phyloP scores from a whole-genome alignment of 2,113 vertebrate species.

The Rafetus swinhoei region DNA sequence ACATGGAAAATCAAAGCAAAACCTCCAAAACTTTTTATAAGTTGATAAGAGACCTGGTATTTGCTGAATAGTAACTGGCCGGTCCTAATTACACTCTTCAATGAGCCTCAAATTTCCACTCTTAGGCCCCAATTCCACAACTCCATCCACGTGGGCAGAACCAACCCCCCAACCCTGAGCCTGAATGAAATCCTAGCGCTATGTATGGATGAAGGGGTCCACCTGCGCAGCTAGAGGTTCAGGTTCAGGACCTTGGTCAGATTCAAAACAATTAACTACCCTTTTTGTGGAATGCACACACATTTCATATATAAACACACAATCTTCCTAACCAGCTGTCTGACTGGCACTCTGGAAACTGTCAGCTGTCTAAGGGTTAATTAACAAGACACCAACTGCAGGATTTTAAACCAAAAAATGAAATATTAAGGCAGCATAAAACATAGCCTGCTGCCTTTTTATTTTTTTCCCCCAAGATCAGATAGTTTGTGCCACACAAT shows the following conservation, averaged over 20 bases:
- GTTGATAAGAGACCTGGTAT: background rate
- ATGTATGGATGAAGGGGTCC: background rate
- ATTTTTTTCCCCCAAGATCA: background rate
- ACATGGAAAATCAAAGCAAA: background rate
- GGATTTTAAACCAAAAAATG: background rate
- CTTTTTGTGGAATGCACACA: background rate
- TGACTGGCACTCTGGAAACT: background rate
- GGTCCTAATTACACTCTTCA: background rate
- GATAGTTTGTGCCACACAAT: background rate
- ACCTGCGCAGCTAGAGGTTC: background rate
- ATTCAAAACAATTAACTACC: background rate
- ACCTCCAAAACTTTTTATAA: background rate
- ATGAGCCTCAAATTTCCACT: background rate
- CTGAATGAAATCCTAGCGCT: background rate
- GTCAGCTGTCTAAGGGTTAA: background rate
- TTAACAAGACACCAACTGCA: background rate
- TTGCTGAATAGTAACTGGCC: background rate
- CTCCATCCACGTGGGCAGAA: background rate
- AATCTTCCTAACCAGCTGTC: background rate
- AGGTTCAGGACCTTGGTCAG: background rate
- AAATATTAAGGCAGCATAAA: background rate
- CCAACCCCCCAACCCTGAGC: fast-evolving
- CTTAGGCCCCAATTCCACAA: background rate
- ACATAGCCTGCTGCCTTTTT: background rate
- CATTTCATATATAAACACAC: background rate